Evolutionary conservation across 2,113 vertebrate species (phyloP).

Genomic region (Microcebus tavaratra): DNA sequence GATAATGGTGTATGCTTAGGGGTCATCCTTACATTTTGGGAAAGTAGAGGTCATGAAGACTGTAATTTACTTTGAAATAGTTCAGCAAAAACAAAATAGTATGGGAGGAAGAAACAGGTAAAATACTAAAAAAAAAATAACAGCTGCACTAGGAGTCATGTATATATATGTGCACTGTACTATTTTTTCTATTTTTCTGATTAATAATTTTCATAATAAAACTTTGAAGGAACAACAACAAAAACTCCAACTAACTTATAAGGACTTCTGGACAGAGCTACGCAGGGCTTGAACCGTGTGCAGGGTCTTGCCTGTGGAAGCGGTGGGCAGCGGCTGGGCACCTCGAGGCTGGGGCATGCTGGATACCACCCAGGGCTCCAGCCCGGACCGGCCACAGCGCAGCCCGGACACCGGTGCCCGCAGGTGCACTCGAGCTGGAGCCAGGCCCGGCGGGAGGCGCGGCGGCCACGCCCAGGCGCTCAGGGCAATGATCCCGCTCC

Average conservation of each 20-base stretch:
- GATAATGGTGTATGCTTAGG: neutral
- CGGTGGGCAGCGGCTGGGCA: neutral
- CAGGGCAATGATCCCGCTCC: neutral
- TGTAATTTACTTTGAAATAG: neutral
- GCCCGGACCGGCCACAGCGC: neutral
- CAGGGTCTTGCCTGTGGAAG: neutral
- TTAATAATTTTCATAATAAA: neutral
- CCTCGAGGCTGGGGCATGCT: fast-evolving
- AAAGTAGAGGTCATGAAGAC: neutral
- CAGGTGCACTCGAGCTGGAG: neutral
- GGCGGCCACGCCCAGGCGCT: neutral
- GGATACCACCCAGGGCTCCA: neutral
- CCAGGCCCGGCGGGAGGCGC: neutral
- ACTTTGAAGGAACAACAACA: neutral
- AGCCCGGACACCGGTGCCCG: neutral
- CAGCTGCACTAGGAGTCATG: neutral
- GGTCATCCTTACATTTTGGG: neutral
- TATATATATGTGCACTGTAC: too few relatives aligned
- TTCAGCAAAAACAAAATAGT: neutral
- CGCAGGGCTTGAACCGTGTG: neutral
- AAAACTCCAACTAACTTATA: neutral
- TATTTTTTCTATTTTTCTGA: neutral
- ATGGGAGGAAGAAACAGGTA: too few relatives aligned
- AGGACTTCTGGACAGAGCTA: neutral
- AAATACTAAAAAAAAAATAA: too few relatives aligned